Base-by-base conservation (phyloP, 2,797 vertebrate genomes). In the Mallotus villosus region DNA sequence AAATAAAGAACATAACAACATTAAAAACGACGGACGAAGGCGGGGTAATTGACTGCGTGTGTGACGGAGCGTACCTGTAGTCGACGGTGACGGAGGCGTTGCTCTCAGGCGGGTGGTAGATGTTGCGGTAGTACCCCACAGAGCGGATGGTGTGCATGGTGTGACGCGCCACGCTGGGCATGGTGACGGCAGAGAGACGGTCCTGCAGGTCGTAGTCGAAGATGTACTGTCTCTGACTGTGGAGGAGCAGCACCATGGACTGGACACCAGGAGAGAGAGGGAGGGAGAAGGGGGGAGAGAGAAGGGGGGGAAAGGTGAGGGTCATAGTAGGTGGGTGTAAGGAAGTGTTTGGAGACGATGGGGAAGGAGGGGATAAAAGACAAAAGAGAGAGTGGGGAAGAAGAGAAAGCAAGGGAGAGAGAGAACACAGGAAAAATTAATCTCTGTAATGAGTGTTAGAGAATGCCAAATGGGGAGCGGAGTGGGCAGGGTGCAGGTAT, bases 131-230 rank as follows among this genome's bases (percentile, higher is more conserved):
- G 85, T 99, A 99, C 63, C 97, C 97, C 0, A 99, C 92, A 78
- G 98, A 99, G 49, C 97, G 93, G 78, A 99, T 96, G 32, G 97
- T 99, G 92, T 99, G 96, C 98, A 99, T 99, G 84, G 96, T 98
- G 82, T 99, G 98, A 51, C 98, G 95, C 19, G 98, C 97, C 71
- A 99, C 97, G 0, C 97, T 99, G 79, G 98, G 98, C 98, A 99
- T 99, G 57, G 97, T 99, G 82, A 99, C 94, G 14, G 98, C 97
- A 0, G 96, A 95, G 63, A 99, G 93, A n/a, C 95, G 95, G 85
- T 98, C 96, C 86, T 95, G 90, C 66, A 95, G 88, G 81, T 97
- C 97, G 0, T 96, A 99, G 76, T 99, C 97, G 0, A 99, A 99
- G 89, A 99, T 99, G 89, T 99, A 99, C 87, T 99, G 98, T 73